Conservation (phyloP, 1,140 invertebrate species). For the Acromyrmex charruanus region DNA sequence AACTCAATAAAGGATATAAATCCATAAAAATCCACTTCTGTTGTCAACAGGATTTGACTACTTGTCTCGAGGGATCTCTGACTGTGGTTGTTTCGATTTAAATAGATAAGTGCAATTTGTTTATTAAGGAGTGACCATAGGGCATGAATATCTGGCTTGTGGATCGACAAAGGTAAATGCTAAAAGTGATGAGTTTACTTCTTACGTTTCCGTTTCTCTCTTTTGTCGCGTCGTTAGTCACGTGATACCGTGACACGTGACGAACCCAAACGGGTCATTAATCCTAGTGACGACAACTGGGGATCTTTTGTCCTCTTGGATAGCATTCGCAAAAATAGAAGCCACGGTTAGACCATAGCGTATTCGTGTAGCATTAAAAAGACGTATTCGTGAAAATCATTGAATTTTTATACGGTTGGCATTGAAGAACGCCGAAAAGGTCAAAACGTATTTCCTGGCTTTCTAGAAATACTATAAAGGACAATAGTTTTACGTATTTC, state of each 20-base stretch:
- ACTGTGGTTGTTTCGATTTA: conserved; percentile 47
- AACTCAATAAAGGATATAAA: conserved; percentile 50
- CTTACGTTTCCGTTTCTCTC: conserved; percentile 61
- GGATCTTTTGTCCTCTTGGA: conserved; percentile 63
- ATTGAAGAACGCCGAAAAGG: conserved; percentile 38
- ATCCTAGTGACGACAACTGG: conserved; percentile 52
- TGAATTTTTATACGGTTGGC: conserved; percentile 61
- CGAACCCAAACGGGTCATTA: conserved; percentile 74
- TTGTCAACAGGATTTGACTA: conserved; percentile 14
- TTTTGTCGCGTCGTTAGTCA: conserved; percentile 75
- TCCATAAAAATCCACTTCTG: conserved; percentile 54
- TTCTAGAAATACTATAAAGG: background rate
- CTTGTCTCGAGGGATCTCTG: background rate
- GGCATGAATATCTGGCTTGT: background rate
- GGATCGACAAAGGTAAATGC: conserved; percentile 22
- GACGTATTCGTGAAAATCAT: conserved; percentile 36
- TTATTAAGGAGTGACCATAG: background rate
- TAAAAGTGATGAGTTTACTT: conserved; percentile 51
- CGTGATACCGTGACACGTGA: conserved; percentile 71
- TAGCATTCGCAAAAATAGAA: conserved; percentile 48
- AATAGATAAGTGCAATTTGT: conserved; percentile 57
- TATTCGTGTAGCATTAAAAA: background rate
- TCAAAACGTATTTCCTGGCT: conserved; percentile 9
- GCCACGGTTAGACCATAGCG: background rate
- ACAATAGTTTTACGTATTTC: conserved; percentile 63